A percentile compares a stretch with the other conserved stretches of the same genome.
phyloP scores from a whole-genome alignment of 2,113 vertebrate species.

The Nesogale talazaci region DNA sequence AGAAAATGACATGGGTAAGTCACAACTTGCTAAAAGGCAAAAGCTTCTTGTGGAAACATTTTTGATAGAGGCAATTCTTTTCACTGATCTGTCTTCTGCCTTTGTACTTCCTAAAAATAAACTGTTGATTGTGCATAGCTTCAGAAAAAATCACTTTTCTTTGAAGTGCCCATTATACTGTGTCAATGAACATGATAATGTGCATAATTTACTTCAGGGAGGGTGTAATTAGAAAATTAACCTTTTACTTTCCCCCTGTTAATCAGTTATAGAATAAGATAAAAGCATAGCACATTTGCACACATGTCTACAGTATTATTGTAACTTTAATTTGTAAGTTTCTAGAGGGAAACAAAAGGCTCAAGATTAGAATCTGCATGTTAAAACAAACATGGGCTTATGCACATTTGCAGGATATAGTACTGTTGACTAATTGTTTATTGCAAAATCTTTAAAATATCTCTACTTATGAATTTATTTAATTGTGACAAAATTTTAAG shows the following conservation, averaged over 20 bases:
- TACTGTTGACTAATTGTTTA: no score
- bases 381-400: not conserved
- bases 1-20: not conserved
- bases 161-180: constrained; percentile 76
- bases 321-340: constrained; percentile 68
- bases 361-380: not conserved
- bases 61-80: constrained; percentile 37
- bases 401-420: no score
- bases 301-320: constrained; percentile 69
- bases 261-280: constrained; percentile 82
- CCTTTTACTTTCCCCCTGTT: constrained; percentile 82
- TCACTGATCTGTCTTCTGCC: constrained; percentile 49
- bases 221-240: constrained; percentile 87
- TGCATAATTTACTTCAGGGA: constrained; percentile 81
- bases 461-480: not conserved
- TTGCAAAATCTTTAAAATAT: not conserved
- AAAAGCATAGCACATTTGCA: constrained; percentile 78
- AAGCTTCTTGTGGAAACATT: constrained; percentile 12
- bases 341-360: constrained; percentile 30
- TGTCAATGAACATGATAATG: constrained; percentile 78
- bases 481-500: not conserved
- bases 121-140: constrained; percentile 64
- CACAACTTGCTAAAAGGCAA: constrained; percentile 11
- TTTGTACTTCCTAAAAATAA: constrained; percentile 78
- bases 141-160: constrained; percentile 76